These are phyloP conservation scores for Drosophila lowei DNA, from an alignment of 1,140 invertebrate genomes.

Conservation along the genomic window DNA sequence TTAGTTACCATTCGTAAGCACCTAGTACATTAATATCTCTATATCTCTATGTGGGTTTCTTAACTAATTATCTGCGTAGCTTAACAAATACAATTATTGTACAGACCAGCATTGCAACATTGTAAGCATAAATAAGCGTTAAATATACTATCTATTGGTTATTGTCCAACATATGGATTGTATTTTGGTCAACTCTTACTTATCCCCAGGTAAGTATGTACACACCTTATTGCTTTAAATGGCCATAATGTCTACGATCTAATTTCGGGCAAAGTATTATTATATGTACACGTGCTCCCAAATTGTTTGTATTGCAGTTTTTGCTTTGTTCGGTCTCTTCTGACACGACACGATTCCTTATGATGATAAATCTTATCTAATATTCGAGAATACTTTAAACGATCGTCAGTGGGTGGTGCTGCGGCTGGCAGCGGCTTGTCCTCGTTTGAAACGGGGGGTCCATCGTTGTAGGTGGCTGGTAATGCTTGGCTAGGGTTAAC, in stretches of 20 bases:
- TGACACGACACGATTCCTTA: constrained; percentile 7
- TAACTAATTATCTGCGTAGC: constrained; percentile 30
- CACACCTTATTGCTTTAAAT: constrained; percentile 52
- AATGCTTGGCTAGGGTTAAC: constrained; percentile 45
- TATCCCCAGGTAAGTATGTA: constrained; percentile 36
- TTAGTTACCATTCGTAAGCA: constrained; percentile 35
- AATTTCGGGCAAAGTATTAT: constrained; percentile 26
- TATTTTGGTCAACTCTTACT: constrained; percentile 39
- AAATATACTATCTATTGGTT: constrained; percentile 13
- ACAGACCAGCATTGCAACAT: constrained; percentile 62
- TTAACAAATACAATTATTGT: constrained; percentile 70
- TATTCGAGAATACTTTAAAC: constrained; percentile 60
- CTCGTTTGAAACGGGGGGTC: constrained; percentile 1
- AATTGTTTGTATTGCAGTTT: constrained; percentile 8
- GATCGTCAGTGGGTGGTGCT: constrained; percentile 11
- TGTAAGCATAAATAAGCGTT: constrained; percentile 20
- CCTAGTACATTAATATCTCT: constrained; percentile 33
- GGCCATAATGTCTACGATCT: constrained; percentile 42
- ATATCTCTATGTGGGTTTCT: constrained; percentile 1
- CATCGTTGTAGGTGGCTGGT: constrained; percentile 14
- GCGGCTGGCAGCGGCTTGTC: not conserved
- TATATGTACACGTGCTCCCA: constrained; percentile 25
- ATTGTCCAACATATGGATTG: constrained; percentile 39
- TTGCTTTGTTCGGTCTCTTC: constrained; percentile 41
- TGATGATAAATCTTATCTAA: constrained; percentile 21